These are phyloP conservation scores for Pycnonotus jocosus DNA, from an alignment of 2,113 vertebrate genomes.

Conservation along the genomic window DNA sequence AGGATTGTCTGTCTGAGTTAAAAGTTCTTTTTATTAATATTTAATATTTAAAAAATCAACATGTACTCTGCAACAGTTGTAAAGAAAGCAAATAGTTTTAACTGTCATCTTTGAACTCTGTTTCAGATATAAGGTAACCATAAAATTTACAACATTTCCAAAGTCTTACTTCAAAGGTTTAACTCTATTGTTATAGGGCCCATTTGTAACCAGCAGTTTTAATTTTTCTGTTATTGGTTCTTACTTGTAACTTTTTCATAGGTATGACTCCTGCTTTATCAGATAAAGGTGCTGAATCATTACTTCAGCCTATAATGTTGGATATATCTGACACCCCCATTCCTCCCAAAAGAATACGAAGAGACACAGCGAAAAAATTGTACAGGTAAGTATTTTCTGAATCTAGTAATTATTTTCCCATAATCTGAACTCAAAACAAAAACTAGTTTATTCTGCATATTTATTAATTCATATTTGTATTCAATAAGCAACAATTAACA, in stretches of 20 bases:
- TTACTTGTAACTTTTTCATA: conserved; percentile 15
- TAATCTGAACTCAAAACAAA: not conserved
- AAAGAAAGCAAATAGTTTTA: not conserved
- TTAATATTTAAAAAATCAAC: not conserved
- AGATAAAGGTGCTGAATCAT: conserved; percentile 41
- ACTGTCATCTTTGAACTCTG: not conserved
- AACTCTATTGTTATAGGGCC: not conserved
- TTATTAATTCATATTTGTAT: not conserved
- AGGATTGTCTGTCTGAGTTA: not conserved
- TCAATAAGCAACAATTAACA: not conserved
- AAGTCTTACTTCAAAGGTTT: not conserved
- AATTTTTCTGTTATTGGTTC: not conserved
- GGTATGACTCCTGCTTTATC: conserved; percentile 71
- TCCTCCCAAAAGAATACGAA: conserved; percentile 74
- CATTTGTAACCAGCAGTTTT: not conserved
- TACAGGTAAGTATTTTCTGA: conserved; percentile 47
- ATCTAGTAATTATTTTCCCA: not conserved
- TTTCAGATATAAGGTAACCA: not conserved
- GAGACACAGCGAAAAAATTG: conserved; percentile 60
- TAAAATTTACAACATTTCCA: not conserved
- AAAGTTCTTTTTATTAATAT: not conserved
- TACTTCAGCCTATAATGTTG: not conserved
- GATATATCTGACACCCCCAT: conserved; percentile 60
- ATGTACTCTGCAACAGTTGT: not conserved
- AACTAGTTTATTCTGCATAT: not conserved